Evolutionary conservation across 2,888 invertebrate genomes (phyloP).

Genomic region (Sinotaia quadrata): DNA sequence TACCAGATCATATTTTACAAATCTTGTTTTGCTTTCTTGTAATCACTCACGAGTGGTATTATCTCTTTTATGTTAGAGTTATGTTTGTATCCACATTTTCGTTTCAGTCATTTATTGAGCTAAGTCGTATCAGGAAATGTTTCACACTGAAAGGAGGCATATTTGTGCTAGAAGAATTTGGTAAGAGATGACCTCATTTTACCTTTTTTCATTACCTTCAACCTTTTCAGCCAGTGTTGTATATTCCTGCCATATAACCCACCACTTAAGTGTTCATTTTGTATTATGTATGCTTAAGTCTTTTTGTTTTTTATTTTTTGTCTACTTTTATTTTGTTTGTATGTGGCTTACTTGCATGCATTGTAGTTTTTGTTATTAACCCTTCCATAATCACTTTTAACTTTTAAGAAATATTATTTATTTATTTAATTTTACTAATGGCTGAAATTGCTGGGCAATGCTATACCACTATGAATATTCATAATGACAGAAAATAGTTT

Average conservation of each 20-base stretch:
- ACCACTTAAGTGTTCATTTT: neutral
- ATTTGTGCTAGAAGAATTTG: slow-evolving; percentile 99
- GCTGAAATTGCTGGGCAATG: neutral
- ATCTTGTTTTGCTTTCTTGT: slow-evolving; percentile 17
- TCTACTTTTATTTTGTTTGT: neutral
- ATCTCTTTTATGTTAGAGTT: slow-evolving; percentile 35
- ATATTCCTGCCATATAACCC: slow-evolving; percentile 17
- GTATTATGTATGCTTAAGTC: neutral
- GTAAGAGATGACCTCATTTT: slow-evolving; percentile 80
- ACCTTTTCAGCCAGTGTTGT: slow-evolving; percentile 25
- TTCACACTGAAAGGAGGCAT: slow-evolving; percentile 99
- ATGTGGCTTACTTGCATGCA: slow-evolving; percentile 15
- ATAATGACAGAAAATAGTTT: too few species aligned
- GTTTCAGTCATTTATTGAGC: slow-evolving; percentile 98
- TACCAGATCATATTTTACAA: neutral
- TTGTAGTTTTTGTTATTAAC: slow-evolving; percentile 12
- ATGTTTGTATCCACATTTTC: slow-evolving; percentile 56
- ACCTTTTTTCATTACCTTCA: slow-evolving; percentile 27
- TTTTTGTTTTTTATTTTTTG: slow-evolving; percentile 8
- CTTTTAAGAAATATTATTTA: too few species aligned
- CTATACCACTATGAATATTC: too few species aligned
- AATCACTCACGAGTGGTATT: slow-evolving; percentile 25
- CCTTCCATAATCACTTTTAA: too few species aligned
- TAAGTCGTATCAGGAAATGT: slow-evolving; percentile 99
- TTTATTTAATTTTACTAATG: too few species aligned